Evolutionary conservation across 2,888 invertebrate species (phyloP).

Genomic region (Apodemia mormo): DNA sequence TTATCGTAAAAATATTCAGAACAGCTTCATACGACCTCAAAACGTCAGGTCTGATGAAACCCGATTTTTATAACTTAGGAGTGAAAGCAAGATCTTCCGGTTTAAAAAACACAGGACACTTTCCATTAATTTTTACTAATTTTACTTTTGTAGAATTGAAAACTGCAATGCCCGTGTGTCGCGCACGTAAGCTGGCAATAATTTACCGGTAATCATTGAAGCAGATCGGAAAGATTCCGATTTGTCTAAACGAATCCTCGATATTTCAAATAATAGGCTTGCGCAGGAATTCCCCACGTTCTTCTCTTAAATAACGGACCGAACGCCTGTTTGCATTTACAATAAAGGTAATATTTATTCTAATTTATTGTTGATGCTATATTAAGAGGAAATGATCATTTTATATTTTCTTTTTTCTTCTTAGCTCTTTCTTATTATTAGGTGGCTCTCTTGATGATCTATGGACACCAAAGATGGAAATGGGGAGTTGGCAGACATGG

Average conservation of each 20-base stretch:
- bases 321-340: constrained; percentile 15
- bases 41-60: too few relatives aligned
- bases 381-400: background rate
- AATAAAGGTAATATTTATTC: constrained; percentile 11
- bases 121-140: background rate
- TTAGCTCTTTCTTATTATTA: too few relatives aligned
- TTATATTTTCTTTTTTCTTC: background rate
- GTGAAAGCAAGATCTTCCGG: too few relatives aligned
- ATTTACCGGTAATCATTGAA: constrained; percentile 57
- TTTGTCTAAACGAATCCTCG: constrained; percentile 52
- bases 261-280: constrained; percentile 54
- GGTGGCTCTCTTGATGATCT: too few relatives aligned
- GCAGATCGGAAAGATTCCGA: constrained; percentile 59
- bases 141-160: background rate
- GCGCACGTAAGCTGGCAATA: constrained; percentile 42
- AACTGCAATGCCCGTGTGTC: constrained; percentile 32
- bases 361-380: background rate
- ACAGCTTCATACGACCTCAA: too few relatives aligned
- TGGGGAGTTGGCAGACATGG: too few relatives aligned
- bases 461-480: too few relatives aligned
- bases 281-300: constrained; percentile 14
- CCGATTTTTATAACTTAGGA: too few relatives aligned
- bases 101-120: too few relatives aligned
- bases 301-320: constrained; percentile 19
- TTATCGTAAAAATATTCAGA: too few relatives aligned